phyloP scores from a whole-genome alignment of 2,888 invertebrate genomes.

The Ornithoptera alexandrae region DNA sequence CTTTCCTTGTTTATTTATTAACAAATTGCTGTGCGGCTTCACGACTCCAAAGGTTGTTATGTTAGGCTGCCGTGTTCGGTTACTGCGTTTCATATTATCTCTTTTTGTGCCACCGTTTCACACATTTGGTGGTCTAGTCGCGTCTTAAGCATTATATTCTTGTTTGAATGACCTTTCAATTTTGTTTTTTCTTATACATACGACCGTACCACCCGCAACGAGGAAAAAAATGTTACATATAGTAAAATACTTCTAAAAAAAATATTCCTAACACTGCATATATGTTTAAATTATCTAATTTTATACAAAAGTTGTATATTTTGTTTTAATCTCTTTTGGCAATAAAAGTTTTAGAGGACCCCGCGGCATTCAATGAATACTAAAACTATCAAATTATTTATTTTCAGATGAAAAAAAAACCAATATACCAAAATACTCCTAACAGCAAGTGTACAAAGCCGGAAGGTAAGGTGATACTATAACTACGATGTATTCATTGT shows the following conservation, averaged over 20 bases:
- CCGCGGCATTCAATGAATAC: neutral
- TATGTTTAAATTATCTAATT: too few relatives aligned
- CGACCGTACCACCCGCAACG: constrained; percentile 11
- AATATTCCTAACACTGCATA: too few relatives aligned
- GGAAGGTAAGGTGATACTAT: constrained; percentile 68
- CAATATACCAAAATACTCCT: constrained; percentile 20
- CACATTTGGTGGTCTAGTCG: constrained; percentile 51
- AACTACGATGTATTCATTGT: constrained; percentile 56
- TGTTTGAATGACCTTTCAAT: constrained; percentile 22
- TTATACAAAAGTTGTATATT: too few relatives aligned
- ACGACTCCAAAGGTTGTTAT: constrained; percentile 53
- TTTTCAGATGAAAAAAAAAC: neutral
- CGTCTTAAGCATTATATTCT: constrained; percentile 6
- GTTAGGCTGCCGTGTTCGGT: constrained; percentile 60
- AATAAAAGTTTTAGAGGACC: too few relatives aligned
- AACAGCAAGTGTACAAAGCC: constrained; percentile 43
- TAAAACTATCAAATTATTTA: neutral
- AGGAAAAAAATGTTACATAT: constrained; percentile 11
- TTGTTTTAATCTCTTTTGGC: too few relatives aligned
- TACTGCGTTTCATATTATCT: constrained; percentile 38
- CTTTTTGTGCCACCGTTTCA: constrained; percentile 49
- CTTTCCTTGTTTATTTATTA: constrained; percentile 37
- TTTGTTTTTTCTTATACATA: neutral
- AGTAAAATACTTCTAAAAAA: neutral
- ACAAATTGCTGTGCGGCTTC: constrained; percentile 41